These are phyloP conservation scores for Hiodon alosoides DNA, from an alignment of 2,113 vertebrate species.

Conservation along the genomic window DNA sequence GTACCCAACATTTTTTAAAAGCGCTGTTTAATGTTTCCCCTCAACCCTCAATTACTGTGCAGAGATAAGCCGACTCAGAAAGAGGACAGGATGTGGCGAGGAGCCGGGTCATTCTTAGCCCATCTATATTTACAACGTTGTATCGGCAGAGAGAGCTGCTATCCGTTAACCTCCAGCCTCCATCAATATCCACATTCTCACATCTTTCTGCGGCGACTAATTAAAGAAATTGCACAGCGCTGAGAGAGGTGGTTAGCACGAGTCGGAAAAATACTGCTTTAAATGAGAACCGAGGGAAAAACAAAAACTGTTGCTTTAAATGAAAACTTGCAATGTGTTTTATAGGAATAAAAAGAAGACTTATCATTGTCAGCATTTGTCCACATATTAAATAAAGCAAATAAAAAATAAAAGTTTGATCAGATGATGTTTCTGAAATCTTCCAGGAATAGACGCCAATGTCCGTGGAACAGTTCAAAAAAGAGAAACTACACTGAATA, in stretches of 20 bases:
- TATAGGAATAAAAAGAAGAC: no score
- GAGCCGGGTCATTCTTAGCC: slow-evolving; percentile 11
- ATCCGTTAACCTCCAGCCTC: slow-evolving; percentile 23
- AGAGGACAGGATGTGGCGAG: slow-evolving; percentile 21
- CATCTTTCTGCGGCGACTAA: slow-evolving; percentile 40
- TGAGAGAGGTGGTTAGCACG: slow-evolving; percentile 25
- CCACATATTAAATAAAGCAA: no score
- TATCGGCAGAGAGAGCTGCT: slow-evolving; percentile 2
- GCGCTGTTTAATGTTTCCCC: not conserved
- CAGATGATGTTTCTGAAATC: no score
- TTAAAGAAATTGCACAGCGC: slow-evolving; percentile 40
- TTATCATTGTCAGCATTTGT: no score
- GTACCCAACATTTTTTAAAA: not conserved
- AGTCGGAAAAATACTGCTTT: slow-evolving; percentile 5
- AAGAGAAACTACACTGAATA: no score
- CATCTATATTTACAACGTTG: slow-evolving; percentile 27
- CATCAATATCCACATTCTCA: slow-evolving; percentile 38
- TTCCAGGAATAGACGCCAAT: no score
- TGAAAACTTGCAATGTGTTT: not conserved
- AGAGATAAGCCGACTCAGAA: slow-evolving; percentile 15
- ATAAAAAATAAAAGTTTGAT: no score
- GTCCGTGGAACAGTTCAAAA: no score
- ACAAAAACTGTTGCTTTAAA: not conserved
- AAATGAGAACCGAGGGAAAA: not conserved
- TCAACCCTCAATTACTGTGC: slow-evolving; percentile 15